Conservation (phyloP, 2,888 invertebrate species). For the Ceramica pisi region DNA sequence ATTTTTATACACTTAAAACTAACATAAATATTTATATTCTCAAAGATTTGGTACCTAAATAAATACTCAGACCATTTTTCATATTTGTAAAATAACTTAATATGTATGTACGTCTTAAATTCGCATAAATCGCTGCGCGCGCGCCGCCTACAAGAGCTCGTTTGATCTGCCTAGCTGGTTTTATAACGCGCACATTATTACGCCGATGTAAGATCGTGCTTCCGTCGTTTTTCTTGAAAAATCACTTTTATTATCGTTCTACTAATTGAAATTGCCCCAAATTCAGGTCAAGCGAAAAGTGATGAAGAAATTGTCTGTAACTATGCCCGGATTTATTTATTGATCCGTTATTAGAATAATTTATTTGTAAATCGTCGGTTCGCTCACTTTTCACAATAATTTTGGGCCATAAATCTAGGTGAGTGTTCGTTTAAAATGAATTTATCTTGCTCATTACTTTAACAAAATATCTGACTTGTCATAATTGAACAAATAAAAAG, state of each 20-base stretch:
- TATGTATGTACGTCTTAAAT: slow-evolving; percentile 44
- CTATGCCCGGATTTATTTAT: slow-evolving; percentile 47
- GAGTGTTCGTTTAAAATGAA: slow-evolving; percentile 20
- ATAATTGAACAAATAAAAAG: slow-evolving; percentile 8
- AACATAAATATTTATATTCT: slow-evolving; percentile 37
- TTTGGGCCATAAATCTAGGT: slow-evolving; percentile 27
- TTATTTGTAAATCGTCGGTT: slow-evolving; percentile 35
- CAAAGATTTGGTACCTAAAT: slow-evolving; percentile 22
- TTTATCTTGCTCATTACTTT: slow-evolving; percentile 37
- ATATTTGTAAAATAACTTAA: slow-evolving; percentile 53
- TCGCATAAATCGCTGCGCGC: slow-evolving; percentile 52
- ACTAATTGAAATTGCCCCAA: slow-evolving; percentile 53
- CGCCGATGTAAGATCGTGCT: slow-evolving; percentile 41
- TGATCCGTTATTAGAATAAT: slow-evolving; percentile 53
- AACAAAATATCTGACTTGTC: slow-evolving; percentile 27
- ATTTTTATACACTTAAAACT: slow-evolving; percentile 19
- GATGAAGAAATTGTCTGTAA: slow-evolving; percentile 52
- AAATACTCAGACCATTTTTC: slow-evolving; percentile 44
- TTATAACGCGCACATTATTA: slow-evolving; percentile 53
- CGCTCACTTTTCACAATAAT: slow-evolving; percentile 38
- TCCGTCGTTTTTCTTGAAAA: slow-evolving; percentile 61
- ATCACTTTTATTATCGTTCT: slow-evolving; percentile 55
- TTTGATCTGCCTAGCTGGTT: slow-evolving; percentile 60
- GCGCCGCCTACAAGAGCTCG: slow-evolving; percentile 50
- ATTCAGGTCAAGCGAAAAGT: slow-evolving; percentile 49